These are phyloP conservation scores for Enteromius radiatus DNA, from an alignment of 2,797 vertebrate species.

Conservation along the genomic window DNA sequence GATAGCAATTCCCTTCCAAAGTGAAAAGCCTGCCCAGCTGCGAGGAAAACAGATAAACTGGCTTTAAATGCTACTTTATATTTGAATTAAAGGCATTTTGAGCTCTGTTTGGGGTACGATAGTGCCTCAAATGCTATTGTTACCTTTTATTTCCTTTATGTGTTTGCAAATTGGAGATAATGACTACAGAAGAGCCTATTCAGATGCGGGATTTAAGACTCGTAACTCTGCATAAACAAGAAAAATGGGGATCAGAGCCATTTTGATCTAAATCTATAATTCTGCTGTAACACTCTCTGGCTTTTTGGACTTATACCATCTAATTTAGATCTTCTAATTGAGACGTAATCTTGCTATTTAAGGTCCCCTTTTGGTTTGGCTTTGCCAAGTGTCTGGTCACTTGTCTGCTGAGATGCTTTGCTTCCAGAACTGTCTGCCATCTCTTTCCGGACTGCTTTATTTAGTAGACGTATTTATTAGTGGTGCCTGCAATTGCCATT, in stretches of 20 bases:
- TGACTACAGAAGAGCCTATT: slow-evolving; percentile 58
- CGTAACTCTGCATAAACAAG: slow-evolving; percentile 60
- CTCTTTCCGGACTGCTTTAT: slow-evolving; percentile 18
- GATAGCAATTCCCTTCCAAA: slow-evolving; percentile 17
- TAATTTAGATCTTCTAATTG: slow-evolving; percentile 21
- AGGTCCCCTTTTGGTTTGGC: slow-evolving; percentile 4
- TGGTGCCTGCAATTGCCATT: slow-evolving; percentile 30
- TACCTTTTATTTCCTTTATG: slow-evolving; percentile 68
- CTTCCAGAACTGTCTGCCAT: slow-evolving; percentile 3
- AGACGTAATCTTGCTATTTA: slow-evolving; percentile 20
- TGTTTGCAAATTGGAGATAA: slow-evolving; percentile 60
- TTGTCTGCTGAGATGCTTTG: not conserved
- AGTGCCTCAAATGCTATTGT: slow-evolving; percentile 28
- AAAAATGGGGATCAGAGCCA: slow-evolving; percentile 63
- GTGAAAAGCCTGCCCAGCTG: slow-evolving; percentile 9
- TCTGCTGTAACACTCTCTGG: slow-evolving; percentile 52
- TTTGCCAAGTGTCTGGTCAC: slow-evolving; percentile 1
- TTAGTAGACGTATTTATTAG: slow-evolving; percentile 33
- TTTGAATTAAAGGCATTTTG: slow-evolving; percentile 48
- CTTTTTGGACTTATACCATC: slow-evolving; percentile 13
- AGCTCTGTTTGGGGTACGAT: slow-evolving; percentile 36
- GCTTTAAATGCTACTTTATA: slow-evolving; percentile 40
- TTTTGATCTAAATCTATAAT: slow-evolving; percentile 24
- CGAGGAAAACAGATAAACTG: slow-evolving; percentile 26
- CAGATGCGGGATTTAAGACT: slow-evolving; percentile 64